Base-by-base conservation (phyloP, 2,888 invertebrate species). In the Cephus pygmeus region DNA sequence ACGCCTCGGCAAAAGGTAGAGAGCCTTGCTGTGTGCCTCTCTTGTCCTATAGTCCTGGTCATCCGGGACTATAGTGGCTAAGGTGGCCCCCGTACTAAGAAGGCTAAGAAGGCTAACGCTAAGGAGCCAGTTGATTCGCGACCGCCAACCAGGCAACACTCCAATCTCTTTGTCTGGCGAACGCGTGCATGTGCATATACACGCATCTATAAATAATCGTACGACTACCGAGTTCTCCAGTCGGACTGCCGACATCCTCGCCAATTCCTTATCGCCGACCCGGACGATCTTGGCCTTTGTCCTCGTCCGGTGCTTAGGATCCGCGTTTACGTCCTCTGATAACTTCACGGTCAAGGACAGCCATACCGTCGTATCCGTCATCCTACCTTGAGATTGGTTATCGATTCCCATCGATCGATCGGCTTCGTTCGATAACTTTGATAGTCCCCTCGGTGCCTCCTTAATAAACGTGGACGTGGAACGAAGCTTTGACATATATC, bases 81-180 rank as follows among this genome's bases (percentile, higher is more conserved):
- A 87, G 83, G 81, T 33, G 56, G 56, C 56, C 35, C 35, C 35
- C 56, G 56, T 56, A 56, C 56, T 56, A 23, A 56, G 56, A 56
- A 56, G 56, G 23, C 56, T 56, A 56, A 56, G 56, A 56, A 56
- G 56, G 56, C 56, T 56, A 56, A 83, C 81, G 78, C 34, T 56
- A 80, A 82, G 84, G 79, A 87, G 85, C 86, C 89, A 89, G 89
- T 89, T 83, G 86, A 88, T 87, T 88, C 88, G 89, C 89, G 89
- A 85, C 88, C 87, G 89, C 85, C 88, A 89, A 80, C 86, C 89
- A 82, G 85, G 88, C 88, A 87, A 85, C 87, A 85, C 82, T 85
- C 86, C 85, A 85, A 83, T 83, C 83, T 83, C 85, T 84, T 86
- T 86, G 82, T 83, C 80, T 79, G 73, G 76, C 77, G 76, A 34